These are phyloP conservation scores for Neolamprologus hecqui DNA, from an alignment of 2,113 vertebrate species.

Conservation along the genomic window DNA sequence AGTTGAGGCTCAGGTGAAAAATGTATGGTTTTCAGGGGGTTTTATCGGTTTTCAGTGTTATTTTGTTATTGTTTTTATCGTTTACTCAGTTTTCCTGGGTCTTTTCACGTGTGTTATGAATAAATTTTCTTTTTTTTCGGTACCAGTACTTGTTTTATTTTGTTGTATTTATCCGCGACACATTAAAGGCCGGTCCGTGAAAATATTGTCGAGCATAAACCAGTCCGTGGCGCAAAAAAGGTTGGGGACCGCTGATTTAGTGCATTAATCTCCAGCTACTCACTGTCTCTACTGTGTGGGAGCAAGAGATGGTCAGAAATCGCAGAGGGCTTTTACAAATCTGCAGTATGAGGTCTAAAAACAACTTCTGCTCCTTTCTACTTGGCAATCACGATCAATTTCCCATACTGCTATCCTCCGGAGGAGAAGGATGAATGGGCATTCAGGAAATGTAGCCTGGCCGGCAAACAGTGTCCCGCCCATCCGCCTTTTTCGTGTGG, in stretches of 20 bases:
- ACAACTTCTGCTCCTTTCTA: background rate
- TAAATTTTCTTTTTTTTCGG: no score
- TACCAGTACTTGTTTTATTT: no score
- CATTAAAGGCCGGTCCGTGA: no score
- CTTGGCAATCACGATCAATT: background rate
- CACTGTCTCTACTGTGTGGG: background rate
- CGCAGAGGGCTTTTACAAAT: background rate
- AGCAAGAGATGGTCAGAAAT: background rate
- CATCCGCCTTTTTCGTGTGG: background rate
- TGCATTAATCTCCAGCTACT: background rate
- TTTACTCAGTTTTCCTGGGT: accelerated
- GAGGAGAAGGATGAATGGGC: background rate
- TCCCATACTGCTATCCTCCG: background rate
- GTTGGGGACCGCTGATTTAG: background rate
- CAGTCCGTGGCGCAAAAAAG: no score
- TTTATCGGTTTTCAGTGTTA: accelerated
- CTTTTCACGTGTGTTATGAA: no score
- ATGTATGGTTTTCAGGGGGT: accelerated
- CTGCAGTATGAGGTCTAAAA: background rate
- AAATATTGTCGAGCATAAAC: no score
- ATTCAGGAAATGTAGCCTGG: constrained; percentile 1
- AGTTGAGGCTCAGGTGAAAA: no score
- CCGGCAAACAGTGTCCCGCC: background rate
- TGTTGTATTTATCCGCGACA: no score
- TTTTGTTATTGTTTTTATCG: no score